Evolutionary conservation across 2,888 invertebrate species (phyloP).

Genomic region (Erannis defoliaria): DNA sequence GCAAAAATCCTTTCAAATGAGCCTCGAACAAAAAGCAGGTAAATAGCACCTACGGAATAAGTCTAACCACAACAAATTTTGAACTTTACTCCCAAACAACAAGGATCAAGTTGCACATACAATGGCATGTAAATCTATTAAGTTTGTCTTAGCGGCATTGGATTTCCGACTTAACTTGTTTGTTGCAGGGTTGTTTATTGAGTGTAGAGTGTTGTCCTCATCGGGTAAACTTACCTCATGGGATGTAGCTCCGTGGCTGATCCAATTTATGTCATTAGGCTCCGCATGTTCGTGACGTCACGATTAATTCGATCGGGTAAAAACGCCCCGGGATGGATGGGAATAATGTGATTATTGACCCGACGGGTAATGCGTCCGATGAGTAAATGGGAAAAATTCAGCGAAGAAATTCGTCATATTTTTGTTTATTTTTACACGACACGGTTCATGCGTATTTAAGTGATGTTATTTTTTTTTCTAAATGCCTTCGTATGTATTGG

Average conservation of each 20-base stretch:
- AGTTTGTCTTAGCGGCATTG: neutral
- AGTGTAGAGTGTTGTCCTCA: neutral
- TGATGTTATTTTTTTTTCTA: too few species aligned
- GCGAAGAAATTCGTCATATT: neutral
- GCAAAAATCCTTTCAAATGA: conserved; percentile 27
- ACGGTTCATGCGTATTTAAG: neutral
- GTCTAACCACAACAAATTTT: neutral
- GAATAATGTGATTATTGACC: conserved; percentile 29
- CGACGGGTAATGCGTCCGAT: conserved; percentile 14
- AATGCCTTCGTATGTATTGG: too few species aligned
- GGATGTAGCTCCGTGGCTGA: conserved; percentile 34
- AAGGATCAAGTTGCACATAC: conserved; percentile 9
- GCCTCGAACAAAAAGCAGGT: conserved; percentile 29
- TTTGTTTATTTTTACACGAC: neutral
- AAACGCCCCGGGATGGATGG: conserved; percentile 20
- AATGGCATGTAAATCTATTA: conserved; percentile 13
- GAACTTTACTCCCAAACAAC: neutral
- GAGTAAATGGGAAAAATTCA: conserved; percentile 17
- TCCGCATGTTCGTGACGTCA: conserved; percentile 42
- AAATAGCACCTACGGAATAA: conserved; percentile 19
- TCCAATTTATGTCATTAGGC: conserved; percentile 41
- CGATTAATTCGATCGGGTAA: conserved; percentile 33
- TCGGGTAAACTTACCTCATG: conserved; percentile 20
- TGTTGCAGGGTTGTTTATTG: neutral
- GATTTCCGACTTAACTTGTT: conserved; percentile 9